These are phyloP conservation scores for Pangasianodon hypophthalmus DNA, from an alignment of 2,113 vertebrate genomes.

Conservation along the genomic window DNA sequence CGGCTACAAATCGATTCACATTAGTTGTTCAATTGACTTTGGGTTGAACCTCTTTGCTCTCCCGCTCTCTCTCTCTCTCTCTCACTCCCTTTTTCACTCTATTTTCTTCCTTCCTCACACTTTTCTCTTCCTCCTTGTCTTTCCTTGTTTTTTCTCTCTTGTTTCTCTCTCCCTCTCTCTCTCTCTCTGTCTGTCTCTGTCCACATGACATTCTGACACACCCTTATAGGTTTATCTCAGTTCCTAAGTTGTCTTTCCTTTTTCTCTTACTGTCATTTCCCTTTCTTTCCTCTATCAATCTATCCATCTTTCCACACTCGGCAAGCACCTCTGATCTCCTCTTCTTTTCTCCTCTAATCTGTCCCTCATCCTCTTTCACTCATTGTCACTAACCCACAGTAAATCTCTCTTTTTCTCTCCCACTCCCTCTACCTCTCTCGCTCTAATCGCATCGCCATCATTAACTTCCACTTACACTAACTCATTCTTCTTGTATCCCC, in stretches of 20 bases:
- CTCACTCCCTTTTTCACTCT: conserved; percentile 19
- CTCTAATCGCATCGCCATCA: conserved; percentile 45
- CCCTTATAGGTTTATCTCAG: conserved; percentile 55
- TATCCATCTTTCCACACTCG: not conserved
- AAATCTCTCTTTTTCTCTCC: conserved; percentile 41
- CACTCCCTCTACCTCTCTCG: conserved; percentile 50
- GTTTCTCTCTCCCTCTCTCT: conserved; percentile 13
- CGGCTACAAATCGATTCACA: conserved; percentile 78
- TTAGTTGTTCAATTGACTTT: conserved; percentile 82
- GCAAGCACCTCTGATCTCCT: conserved; percentile 41
- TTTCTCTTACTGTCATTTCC: conserved; percentile 49
- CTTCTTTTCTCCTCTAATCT: conserved; percentile 53
- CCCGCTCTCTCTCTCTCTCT: conserved; percentile 13
- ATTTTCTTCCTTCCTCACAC: conserved; percentile 39
- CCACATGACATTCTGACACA: not conserved
- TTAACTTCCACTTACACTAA: conserved; percentile 40
- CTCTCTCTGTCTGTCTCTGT: not conserved
- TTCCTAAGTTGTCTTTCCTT: conserved; percentile 66
- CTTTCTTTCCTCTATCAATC: conserved; percentile 54
- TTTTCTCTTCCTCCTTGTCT: conserved; percentile 9
- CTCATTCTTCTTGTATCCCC: conserved; percentile 9
- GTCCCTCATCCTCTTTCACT: conserved; percentile 44
- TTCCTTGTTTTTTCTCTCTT: not conserved
- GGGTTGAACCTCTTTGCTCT: conserved; percentile 65
- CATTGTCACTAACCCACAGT: conserved; percentile 36